Evolutionary conservation across 2,888 invertebrate genomes (phyloP), one percentile per base, ranked within the genome.

Genomic region (Drosophila mercatorum): DNA sequence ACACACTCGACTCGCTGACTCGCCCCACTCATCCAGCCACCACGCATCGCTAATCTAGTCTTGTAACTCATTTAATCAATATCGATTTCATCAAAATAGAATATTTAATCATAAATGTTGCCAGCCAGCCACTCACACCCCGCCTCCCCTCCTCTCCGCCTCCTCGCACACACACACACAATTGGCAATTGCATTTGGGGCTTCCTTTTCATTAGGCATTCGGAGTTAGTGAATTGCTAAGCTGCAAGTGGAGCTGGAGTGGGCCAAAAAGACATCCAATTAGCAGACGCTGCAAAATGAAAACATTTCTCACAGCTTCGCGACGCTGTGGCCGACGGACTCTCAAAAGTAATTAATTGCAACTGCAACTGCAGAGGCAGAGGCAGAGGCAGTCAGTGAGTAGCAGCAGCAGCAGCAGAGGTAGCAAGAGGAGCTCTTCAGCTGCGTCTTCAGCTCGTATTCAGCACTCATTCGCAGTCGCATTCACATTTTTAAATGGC

Each of bases 271-370:
- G 74, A 59, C 56, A 71, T 65, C 79, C 87, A 85, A 85, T 89
- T 85, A 85, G 88, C 72, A 65, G 80, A 66, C 73, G 85, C 88
- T 88, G 82, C 81, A 75, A 82, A 88, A 89, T 87, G 88, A 86
- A 87, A 89, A 82, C 89, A 89, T 89, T 86, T 86, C 89, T 89
- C 88, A 89, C 88, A 81, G 89, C 88, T 83, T 55, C 47, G 28
- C 51, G 47, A 66, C 47, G 72, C 56, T 63, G 57, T 34, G 55
- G 65, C 59, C 59, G 69, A 58, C 63, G 51, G 41, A 66, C 46
- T 70, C 81, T 70, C 81, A 73, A 81, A 81, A 75, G 75, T 81
- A 89, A 85, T 84, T 84, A 88, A 84, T 84, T 84, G 89, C 80
- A 67, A 78, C 73, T 68, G 79, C 75, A 59, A 44, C 62, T 22